Evolutionary conservation across 1,140 invertebrate species (phyloP), one percentile per base, ranked within the genome.

Genomic region (Drosophila pseudoobscura): DNA sequence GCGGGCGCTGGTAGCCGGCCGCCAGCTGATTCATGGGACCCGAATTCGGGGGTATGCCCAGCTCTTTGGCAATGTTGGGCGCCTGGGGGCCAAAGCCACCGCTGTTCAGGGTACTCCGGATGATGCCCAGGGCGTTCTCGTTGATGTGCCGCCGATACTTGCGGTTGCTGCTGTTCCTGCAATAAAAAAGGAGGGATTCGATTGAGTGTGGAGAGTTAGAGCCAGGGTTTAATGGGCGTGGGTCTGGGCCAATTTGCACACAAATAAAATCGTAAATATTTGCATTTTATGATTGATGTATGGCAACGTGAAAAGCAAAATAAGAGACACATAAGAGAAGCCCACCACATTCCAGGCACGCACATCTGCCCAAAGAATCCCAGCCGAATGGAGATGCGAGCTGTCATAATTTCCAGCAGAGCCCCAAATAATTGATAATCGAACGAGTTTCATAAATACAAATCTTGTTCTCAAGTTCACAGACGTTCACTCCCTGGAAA

Each of bases 271-370:
- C 75, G 75, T 73, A 83, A 83, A 88, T 88, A 88, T 88, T 88
- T 88, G 84, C 83, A 83, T 88, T 88, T 88, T 88, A 88, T 88
- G 83, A 88, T 88, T 88, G 83, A 88, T 88, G 83, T 88, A 78
- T 54, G 60, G 52, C 55, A 65, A 78, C 60, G 71, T 57, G 61
- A 39, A 53, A 50, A 57, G 65, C 78, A 49, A 77, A 82, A 77
- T 50, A 83, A 35, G 35, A 52, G 29, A 31, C 45, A 13, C 29
- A 31, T 4, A 11, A 2, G 22, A 31, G 24, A 13, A 52, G 52
- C 43, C n/a, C 53, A 63, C 57, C 47, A 66, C 57, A 85, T 85
- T 75, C 82, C n/a, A 44, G 59, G 75, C 82, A 87, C 83, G 83
- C 75, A 78, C 74, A 57, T 57, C 60, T 52, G 51, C 39, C 43